Conservation (phyloP, 2,113 vertebrate genomes). For the Gila orcuttii region DNA sequence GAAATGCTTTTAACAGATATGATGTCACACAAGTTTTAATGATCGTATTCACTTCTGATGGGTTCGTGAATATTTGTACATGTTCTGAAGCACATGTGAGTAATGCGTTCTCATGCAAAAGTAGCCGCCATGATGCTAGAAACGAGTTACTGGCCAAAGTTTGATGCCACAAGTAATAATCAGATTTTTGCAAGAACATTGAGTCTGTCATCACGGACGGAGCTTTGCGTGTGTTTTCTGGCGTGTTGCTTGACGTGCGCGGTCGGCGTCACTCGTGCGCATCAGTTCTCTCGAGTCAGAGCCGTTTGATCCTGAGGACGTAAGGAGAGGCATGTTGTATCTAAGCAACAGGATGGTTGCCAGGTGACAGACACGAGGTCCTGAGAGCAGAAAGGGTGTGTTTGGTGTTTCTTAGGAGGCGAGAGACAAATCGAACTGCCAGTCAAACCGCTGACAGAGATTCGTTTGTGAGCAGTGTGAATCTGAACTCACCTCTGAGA, state of each 20-base stretch:
- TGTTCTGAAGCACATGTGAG: neutral
- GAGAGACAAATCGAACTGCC: conserved; percentile 8
- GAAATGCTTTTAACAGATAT: neutral
- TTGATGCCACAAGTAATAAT: neutral
- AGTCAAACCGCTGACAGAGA: conserved; percentile 18
- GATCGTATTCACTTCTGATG: too few relatives aligned
- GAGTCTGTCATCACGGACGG: neutral
- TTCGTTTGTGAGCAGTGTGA: neutral
- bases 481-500: neutral
- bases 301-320: conserved; percentile 64
- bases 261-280: conserved; percentile 33
- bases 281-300: conserved; percentile 57
- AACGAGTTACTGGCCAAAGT: neutral
- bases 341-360: conserved; percentile 79
- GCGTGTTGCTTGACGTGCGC: neutral
- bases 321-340: conserved; percentile 71
- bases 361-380: conserved; percentile 77
- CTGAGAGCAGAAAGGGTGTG: conserved; percentile 63
- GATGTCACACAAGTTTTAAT: neutral
- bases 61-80: neutral
- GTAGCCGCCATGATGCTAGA: neutral
- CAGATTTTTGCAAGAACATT: neutral
- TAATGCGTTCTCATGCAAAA: neutral
- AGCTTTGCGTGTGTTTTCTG: neutral
- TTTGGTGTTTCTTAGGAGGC: conserved; percentile 37